These are phyloP conservation scores for Tupaia chinensis DNA, from an alignment of 2,113 vertebrate species.

Conservation along the genomic window DNA sequence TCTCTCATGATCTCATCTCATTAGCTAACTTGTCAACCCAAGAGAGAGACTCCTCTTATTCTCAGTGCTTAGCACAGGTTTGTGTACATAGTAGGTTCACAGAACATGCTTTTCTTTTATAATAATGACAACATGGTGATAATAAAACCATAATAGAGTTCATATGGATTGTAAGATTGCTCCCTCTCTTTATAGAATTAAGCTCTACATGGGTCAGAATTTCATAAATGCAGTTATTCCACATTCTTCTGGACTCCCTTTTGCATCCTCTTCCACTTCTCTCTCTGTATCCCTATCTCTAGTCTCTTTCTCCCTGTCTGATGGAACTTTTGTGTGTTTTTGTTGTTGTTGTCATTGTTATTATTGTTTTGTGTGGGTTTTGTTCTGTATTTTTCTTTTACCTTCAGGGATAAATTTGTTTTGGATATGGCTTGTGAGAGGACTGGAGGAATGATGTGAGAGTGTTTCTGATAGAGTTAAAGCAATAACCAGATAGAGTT, in stretches of 20 bases:
- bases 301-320: no score
- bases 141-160: not conserved
- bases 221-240: not conserved
- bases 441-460: not conserved
- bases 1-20: not conserved
- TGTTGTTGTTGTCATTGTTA: not conserved
- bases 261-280: not conserved
- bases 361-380: not conserved
- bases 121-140: no score
- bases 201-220: not conserved
- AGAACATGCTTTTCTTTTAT: not conserved
- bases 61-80: no score
- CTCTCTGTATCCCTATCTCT: no score
- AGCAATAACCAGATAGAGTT: conserved; percentile 59
- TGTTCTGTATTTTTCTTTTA: not conserved
- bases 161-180: not conserved
- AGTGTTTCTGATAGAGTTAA: conserved; percentile 43
- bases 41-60: not conserved
- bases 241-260: not conserved
- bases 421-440: not conserved
- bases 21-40: not conserved
- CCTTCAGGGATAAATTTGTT: conserved; percentile 46
- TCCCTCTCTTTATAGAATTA: not conserved
- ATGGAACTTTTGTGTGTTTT: not conserved
- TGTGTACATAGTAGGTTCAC: no score